These are phyloP conservation scores for Pampus argenteus DNA, from an alignment of 2,797 vertebrate species.

Conservation along the genomic window DNA sequence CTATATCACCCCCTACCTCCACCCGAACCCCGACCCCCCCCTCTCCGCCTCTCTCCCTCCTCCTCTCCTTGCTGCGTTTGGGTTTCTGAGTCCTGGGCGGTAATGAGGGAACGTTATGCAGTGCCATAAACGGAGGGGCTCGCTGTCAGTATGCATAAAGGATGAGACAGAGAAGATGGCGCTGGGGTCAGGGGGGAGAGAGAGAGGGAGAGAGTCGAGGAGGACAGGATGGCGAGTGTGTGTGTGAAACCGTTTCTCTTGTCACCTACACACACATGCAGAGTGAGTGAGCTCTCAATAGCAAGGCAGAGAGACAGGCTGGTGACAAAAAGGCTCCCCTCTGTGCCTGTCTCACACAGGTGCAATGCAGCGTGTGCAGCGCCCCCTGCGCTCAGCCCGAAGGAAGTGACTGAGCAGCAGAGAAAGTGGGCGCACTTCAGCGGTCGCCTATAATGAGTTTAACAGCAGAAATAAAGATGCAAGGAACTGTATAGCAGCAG, in stretches of 20 bases:
- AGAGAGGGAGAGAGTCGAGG: conserved; percentile 52
- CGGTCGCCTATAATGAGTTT: neutral
- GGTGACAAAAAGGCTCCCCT: conserved; percentile 72
- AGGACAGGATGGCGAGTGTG: conserved; percentile 49
- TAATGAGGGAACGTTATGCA: conserved; percentile 98
- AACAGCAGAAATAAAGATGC: neutral
- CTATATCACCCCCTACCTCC: conserved; percentile 21
- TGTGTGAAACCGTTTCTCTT: conserved; percentile 26
- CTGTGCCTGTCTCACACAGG: conserved; percentile 73
- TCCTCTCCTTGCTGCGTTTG: conserved; percentile 67
- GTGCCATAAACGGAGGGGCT: conserved; percentile 92
- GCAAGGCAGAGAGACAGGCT: conserved; percentile 75
- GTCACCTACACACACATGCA: conserved; percentile 40
- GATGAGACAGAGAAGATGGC: conserved; percentile 93
- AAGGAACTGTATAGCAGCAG: too few relatives aligned
- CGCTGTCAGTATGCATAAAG: conserved; percentile 95
- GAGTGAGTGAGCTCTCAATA: conserved; percentile 83
- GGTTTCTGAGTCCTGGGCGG: conserved; percentile 88
- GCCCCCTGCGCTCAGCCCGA: conserved; percentile 58
- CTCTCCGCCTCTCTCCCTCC: conserved; percentile 11
- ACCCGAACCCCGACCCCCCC: neutral
- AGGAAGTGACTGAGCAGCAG: conserved; percentile 4
- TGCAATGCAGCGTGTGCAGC: conserved; percentile 74
- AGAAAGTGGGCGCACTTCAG: neutral
- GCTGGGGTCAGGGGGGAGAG: conserved; percentile 86